Base-by-base conservation (phyloP, 2,113 vertebrate genomes). In the Budorcas taxicolor region DNA sequence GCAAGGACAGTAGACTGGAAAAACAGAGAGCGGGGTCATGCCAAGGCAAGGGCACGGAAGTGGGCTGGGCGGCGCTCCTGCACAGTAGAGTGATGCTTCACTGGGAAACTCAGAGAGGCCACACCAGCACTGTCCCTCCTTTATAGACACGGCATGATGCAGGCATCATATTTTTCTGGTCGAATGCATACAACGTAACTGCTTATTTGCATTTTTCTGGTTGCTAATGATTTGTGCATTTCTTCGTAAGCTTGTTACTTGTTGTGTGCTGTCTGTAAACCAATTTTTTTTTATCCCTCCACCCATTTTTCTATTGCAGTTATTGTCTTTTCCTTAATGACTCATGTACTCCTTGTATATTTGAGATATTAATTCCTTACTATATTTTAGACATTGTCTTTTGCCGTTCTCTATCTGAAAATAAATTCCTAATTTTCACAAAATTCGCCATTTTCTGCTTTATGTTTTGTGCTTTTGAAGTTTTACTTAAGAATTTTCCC, bases 31-130 rank as follows among this genome's bases (percentile, higher is more conserved):
- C 16, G 10, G 64, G 8, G 16, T 67, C 33, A 4, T 2, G 16
- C 62, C 62, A 19, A 21, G 64, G 33, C 33, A 67, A 67, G 16
- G 64, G 16, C 33, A 19, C 0, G 4, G 64, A 19, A 19, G 16
- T 3, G 17, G 64, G 33, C 64, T 36, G 64, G 64, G 64, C 8
- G 0, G 62, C 8, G 2, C 64, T 21, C 33, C 17, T 62, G 33
- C 17, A 19, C 8, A 36, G 16, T 10, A 36, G 64, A 1, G 16
- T 19, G 33, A 10, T 2, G 1, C 17, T 36, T 36, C 8, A 10
- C 33, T 36, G 31, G 9, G 33, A 21, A 21, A 19, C 17, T 67
- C 16, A n/a, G 64, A n/a, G 7, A 17, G 33, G 7, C 33, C 16
- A 36, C 33, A 19, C 33, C 64, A 21, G 64, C 8, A 9, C 16